phyloP scores from a whole-genome alignment of 64 coral and sea anemone genomes.

The Hydrozoanthus tunicans region DNA sequence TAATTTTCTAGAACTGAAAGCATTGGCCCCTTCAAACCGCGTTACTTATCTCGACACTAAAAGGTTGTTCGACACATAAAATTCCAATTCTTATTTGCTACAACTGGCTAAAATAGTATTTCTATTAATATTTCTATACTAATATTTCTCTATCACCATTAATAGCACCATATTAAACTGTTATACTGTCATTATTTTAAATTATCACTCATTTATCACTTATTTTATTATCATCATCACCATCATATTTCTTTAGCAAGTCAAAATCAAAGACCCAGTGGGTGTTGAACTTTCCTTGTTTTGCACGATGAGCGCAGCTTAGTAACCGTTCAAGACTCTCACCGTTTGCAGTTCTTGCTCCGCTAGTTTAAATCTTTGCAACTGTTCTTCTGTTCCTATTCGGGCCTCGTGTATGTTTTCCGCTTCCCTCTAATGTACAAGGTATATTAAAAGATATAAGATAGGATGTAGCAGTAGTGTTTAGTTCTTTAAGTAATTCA shows the following conservation, averaged over 20 bases:
- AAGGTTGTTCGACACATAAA: too few relatives aligned
- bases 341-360: conserved; percentile 75
- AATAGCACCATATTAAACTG: neutral
- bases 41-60: too few relatives aligned
- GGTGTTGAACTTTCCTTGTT: too few relatives aligned
- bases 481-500: neutral
- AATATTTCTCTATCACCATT: neutral
- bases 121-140: neutral
- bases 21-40: too few relatives aligned
- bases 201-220: neutral
- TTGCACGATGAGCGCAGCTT: too few relatives aligned
- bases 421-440: conserved; percentile 47
- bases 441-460: neutral
- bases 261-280: too few relatives aligned
- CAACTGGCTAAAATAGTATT: neutral
- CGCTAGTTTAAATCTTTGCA: conserved; percentile 76
- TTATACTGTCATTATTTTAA: neutral
- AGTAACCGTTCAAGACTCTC: neutral
- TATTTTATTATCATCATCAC: neutral
- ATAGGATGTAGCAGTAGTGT: neutral
- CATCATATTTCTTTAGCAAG: too few relatives aligned
- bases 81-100: too few relatives aligned
- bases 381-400: conserved; percentile 74
- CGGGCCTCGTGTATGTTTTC: conserved; percentile 54
- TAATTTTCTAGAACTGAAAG: too few relatives aligned